phyloP scores from a whole-genome alignment of 2,113 vertebrate species.

The Calyptommatus sinebrachiatus region DNA sequence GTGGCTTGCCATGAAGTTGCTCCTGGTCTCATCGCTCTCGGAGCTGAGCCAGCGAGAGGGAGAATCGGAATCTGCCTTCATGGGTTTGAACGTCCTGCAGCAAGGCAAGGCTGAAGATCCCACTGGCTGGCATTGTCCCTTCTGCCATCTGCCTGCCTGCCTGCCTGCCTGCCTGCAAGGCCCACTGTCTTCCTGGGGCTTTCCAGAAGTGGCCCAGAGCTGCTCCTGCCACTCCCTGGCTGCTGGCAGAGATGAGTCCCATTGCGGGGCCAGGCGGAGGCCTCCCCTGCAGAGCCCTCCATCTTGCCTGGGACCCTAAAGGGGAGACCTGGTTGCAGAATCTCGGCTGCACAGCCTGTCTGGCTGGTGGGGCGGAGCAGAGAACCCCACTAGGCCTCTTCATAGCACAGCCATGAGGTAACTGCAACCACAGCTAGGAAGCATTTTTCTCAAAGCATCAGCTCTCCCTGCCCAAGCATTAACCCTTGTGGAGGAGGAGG shows the following conservation, averaged over 20 bases:
- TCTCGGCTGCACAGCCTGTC: not conserved
- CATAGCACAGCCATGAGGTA: conserved; percentile 75
- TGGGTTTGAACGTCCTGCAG: no score
- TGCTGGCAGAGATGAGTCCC: not conserved
- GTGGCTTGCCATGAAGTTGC: no score
- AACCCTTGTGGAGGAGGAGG: conserved; percentile 35
- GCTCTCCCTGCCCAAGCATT: conserved; percentile 25
- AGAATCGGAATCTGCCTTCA: no score
- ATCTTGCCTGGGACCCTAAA: conserved; percentile 61
- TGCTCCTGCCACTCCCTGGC: not conserved
- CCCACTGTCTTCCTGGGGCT: not conserved
- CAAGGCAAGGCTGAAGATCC: not conserved
- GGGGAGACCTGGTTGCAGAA: conserved; percentile 26
- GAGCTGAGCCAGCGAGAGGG: no score
- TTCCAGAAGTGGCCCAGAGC: not conserved
- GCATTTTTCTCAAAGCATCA: conserved; percentile 30
- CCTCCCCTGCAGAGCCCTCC: conserved; percentile 19
- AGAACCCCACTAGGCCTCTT: conserved; percentile 71
- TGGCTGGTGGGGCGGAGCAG: not conserved
- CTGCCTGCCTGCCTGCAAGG: no score
- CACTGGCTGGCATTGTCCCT: not conserved
- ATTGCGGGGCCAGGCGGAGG: not conserved
- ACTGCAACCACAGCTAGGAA: conserved; percentile 60
- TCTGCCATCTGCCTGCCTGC: no score
- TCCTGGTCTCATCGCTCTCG: no score